Evolutionary conservation across 2,888 invertebrate species (phyloP), one percentile per base, ranked within the genome.

Genomic region (Xanthia icteritia): DNA sequence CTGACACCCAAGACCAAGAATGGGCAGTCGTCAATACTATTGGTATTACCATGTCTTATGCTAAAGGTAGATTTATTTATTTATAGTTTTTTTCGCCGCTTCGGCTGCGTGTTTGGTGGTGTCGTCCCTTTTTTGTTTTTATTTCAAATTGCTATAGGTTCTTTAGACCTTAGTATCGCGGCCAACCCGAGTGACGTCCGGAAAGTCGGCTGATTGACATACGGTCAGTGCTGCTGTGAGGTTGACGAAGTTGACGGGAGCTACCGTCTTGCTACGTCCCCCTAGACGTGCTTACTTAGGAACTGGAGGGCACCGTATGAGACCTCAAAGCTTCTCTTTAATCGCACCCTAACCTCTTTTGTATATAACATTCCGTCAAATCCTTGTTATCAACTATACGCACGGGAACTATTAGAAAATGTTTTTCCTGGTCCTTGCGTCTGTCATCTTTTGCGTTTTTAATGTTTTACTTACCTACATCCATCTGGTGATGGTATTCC

Each of bases 11-110:
- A 89, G 98, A 98, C 91, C 98, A 98, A 90, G 98, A 98, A 90
- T 98, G 99, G 99, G 98, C 98, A 0, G 97, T 98, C 76, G 98
- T 98, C 31, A 98, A 98, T 90, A 98, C 98, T 64, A 97, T 97
- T 88, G 97, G 97, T 96, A 92, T 92, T 90, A 77, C 79, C 78
- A 90, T 88, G 87, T 86, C 76, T 82, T 79, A 78, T 84, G 85
- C 81, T 86, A 85, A 85, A 86, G 84, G 81, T 84, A 83, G 80
- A 77, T 69, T 79, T 64, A 69, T 76, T 77, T 76, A 81, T 82
- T 64, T 69, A 13, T 71, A 61, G 84, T 54, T 69, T 75, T 69
- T 61, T 58, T 31, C 69, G 73, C 65, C 64, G 63, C 66, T 74
- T 67, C 69, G 63, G 76, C 69, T 48, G 60, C 70, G 76, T 70